Conservation (phyloP, 2,797 vertebrate species). For the Molothrus aeneus region DNA sequence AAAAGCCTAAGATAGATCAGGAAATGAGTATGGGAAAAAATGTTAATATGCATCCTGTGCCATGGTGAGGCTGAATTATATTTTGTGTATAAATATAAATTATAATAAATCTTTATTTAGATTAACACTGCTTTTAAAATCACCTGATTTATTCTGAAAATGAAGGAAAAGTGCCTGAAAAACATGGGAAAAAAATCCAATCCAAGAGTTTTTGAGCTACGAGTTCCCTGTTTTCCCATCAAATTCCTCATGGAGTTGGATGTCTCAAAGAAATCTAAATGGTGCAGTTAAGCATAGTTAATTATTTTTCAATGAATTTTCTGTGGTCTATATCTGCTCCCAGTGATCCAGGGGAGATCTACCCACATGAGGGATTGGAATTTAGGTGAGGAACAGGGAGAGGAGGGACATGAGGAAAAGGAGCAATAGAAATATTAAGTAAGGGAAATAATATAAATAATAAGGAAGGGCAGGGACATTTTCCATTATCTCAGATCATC, state of each 20-base stretch:
- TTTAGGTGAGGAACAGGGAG: not conserved
- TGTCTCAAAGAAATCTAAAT: not conserved
- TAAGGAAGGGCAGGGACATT: not conserved
- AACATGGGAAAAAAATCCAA: fast-evolving
- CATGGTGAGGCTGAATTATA: not conserved
- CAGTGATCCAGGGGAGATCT: not conserved
- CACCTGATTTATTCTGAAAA: not conserved
- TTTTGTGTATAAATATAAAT: not conserved
- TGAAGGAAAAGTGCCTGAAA: not conserved
- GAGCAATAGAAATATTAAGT: not conserved
- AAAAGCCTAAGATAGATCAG: not conserved
- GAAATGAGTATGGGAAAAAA: not conserved
- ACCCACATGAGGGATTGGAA: fast-evolving
- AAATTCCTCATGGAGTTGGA: not conserved
- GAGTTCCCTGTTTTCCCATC: not conserved
- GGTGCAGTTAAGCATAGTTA: not conserved
- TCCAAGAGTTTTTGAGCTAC: not conserved
- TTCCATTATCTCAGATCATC: not conserved
- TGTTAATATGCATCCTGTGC: fast-evolving
- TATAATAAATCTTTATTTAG: not conserved
- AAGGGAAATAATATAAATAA: not conserved
- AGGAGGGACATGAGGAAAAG: not conserved
- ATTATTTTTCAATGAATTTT: not conserved
- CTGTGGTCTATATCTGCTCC: not conserved
- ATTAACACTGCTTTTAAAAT: not conserved